Evolutionary conservation across 2,113 vertebrate genomes (phyloP).

Genomic region (Poecile atricapillus): DNA sequence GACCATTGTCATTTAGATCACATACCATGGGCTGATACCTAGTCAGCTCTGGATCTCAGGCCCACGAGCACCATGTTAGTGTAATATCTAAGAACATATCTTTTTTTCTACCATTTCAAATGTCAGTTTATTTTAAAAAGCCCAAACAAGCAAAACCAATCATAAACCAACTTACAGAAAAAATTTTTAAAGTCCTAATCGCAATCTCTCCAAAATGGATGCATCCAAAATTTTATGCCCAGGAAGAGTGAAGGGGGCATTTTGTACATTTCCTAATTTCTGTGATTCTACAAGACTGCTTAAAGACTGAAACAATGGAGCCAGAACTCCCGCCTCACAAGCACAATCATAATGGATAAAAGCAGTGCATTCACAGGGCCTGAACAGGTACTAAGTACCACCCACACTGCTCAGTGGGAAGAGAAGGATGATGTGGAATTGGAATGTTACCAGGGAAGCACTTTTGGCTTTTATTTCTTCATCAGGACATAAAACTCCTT

Average conservation of each 20-base stretch:
- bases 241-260: background rate
- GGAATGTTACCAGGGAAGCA: background rate
- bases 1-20: background rate
- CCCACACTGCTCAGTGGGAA: background rate
- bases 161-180: background rate
- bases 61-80: background rate
- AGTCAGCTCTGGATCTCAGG: background rate
- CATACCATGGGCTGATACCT: background rate
- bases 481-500: background rate
- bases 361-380: background rate
- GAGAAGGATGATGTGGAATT: background rate
- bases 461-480: background rate
- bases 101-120: background rate
- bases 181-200: background rate
- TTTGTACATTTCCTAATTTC: background rate
- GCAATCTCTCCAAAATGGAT: background rate
- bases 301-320: background rate
- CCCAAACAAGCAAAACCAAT: background rate
- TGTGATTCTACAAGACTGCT: background rate
- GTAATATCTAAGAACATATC: fast-evolving
- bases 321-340: background rate
- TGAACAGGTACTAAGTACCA: background rate
- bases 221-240: background rate
- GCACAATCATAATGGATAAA: background rate
- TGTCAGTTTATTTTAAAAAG: background rate